Conservation (phyloP, 2,888 invertebrate species). For the Dermolepida albohirtum region DNA sequence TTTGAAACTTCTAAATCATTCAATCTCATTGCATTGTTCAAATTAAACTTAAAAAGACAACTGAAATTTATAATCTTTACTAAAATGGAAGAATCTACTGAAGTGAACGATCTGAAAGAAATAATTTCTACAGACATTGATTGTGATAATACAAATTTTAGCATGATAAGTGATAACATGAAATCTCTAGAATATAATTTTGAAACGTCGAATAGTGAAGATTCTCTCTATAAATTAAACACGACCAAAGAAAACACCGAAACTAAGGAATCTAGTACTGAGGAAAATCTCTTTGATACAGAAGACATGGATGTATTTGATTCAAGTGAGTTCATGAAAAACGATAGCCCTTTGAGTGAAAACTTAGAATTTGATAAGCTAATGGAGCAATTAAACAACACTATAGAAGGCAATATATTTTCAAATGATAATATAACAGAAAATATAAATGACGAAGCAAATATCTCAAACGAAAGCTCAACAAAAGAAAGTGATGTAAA, state of each 20-base stretch:
- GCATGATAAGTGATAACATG: constrained; percentile 10
- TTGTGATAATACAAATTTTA: constrained; percentile 11
- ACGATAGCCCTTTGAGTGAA: neutral
- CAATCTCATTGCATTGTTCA: too few relatives aligned
- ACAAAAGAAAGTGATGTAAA: constrained; percentile 9
- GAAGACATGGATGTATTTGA: constrained; percentile 15
- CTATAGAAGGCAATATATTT: constrained; percentile 8
- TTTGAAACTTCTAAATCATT: too few relatives aligned
- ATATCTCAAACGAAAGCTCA: neutral
- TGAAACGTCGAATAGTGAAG: constrained; percentile 2
- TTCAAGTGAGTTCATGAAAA: constrained; percentile 15
- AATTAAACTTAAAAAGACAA: too few relatives aligned
- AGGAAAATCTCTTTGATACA: constrained; percentile 6
- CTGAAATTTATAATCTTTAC: neutral
- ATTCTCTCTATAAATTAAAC: neutral
- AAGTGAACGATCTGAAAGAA: constrained; percentile 7
- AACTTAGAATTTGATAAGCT: constrained; percentile 23
- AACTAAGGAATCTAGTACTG: neutral
- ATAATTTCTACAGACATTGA: constrained; percentile 14
- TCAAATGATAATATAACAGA: neutral
- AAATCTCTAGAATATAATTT: neutral
- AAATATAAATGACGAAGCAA: neutral
- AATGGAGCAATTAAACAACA: constrained; percentile 16
- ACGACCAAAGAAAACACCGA: neutral
- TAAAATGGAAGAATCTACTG: constrained; percentile 9